Evolutionary conservation across 2,888 invertebrate species (phyloP), one percentile per base, ranked within the genome.

Genomic region (Hirtodrosophila confusa): DNA sequence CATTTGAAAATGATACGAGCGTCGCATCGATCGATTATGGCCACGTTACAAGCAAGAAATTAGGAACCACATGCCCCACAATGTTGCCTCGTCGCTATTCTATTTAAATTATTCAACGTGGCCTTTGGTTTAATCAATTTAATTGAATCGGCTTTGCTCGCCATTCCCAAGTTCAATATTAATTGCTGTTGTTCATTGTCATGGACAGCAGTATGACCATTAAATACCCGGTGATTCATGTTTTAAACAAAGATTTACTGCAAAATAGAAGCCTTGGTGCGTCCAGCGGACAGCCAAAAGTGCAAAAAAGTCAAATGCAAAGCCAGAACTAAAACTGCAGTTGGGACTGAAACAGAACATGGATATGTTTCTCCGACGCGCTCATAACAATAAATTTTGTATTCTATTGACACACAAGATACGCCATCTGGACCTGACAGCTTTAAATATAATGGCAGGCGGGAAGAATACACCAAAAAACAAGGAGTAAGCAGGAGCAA

Each of bases 371-470:
- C 17, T 40, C 44, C 40, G 44, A 43, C 53, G 47, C 57, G 41
- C 29, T 66, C 51, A 62, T 69, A 74, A 72, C 67, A 56, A 65
- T 69, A 75, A 69, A 74, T 74, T 31, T 37, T 27, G 49, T 10
- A 17, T 36, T 53, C 17, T 9, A 7, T 37, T 9, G 17, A 17
- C 17, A 17, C 17, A 17, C 17, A n/a, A n/a, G n/a, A 27, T 37
- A 31, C 48, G 12, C 64, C 40, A 41, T 63, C 64, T 47, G 47
- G 17, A 29, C 8, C n/a, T 40, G 10, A 40, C 49, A 49, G 64
- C 23, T 63, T 27, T 40, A 27, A 64, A 61, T 61, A 63, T 63
- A 63, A 61, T 61, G 40, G 33, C 50, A 9, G 35, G 40, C 48
- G 24, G 4, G 17, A 8, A 33, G 29, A 31, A 24, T 11, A 24